Conservation (phyloP, 2,113 vertebrate genomes). For the Caretta caretta region DNA sequence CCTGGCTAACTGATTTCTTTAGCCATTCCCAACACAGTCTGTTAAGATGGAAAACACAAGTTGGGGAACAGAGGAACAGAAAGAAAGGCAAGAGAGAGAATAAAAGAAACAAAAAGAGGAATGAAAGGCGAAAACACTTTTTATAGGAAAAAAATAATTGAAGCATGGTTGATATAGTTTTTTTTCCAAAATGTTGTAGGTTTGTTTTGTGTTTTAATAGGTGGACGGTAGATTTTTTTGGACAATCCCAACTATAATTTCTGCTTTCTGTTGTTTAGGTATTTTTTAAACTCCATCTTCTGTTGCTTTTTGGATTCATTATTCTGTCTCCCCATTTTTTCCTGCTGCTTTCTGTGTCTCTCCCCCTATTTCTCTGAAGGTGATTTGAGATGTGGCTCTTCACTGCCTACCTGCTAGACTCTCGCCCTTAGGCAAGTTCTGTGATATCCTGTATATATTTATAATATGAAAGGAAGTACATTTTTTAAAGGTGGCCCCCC, state of each 20-base stretch:
- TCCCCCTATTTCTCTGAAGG: background rate
- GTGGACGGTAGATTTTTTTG: background rate
- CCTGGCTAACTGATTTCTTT: slow-evolving; percentile 32
- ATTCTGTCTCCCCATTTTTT: background rate
- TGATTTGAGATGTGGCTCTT: background rate
- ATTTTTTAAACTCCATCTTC: rapidly evolving
- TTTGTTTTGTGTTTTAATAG: background rate
- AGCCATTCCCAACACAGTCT: background rate
- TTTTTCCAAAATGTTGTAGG: background rate
- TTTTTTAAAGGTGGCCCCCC: background rate
- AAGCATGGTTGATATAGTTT: background rate
- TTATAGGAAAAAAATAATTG: background rate
- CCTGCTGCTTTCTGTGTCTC: background rate
- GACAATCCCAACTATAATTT: background rate
- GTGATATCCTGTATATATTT: background rate
- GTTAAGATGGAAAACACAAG: background rate
- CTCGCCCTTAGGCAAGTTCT: background rate
- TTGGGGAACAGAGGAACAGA: background rate
- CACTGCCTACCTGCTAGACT: background rate
- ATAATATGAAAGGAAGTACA: background rate
- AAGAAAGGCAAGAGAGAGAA: background rate
- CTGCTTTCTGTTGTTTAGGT: background rate
- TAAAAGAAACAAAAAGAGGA: background rate
- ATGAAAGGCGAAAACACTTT: background rate
- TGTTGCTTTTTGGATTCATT: background rate